Percentiles rank a stretch among this genome's conserved stretches.
phyloP scores from a whole-genome alignment of 1,140 invertebrate species.

The Heliconius eleuchia region DNA sequence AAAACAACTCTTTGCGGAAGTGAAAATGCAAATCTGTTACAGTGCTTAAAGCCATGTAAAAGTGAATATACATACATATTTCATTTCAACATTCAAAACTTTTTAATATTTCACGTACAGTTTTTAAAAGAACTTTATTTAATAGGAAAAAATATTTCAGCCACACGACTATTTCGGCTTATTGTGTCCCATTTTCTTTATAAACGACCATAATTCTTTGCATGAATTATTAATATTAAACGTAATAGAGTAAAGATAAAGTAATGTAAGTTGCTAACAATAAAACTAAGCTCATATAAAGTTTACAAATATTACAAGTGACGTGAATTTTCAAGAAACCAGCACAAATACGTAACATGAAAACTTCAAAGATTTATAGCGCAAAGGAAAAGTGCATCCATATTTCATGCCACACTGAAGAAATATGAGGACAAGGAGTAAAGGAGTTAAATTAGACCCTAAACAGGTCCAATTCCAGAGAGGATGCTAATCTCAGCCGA shows the following conservation, averaged over 20 bases:
- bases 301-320: background rate
- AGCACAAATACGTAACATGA: conserved; percentile 19
- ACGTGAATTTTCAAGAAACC: conserved; percentile 14
- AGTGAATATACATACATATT: background rate
- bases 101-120: conserved; percentile 4
- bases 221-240: background rate
- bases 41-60: conserved; percentile 3
- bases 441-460: conserved; percentile 54
- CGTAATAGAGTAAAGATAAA: background rate
- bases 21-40: conserved; percentile 9
- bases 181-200: background rate
- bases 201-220: background rate
- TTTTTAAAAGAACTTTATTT: background rate
- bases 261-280: background rate
- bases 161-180: background rate
- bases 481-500: conserved; percentile 61
- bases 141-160: background rate
- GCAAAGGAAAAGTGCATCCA: conserved; percentile 22
- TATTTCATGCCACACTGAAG: conserved; percentile 29
- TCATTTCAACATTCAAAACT: background rate
- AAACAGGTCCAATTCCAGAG: conserved; percentile 65
- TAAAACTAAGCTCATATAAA: background rate
- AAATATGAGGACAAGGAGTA: conserved; percentile 37
- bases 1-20: background rate
- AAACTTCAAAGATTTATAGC: conserved; percentile 26